Percentiles rank a stretch among this genome's conserved stretches.
phyloP scores from a whole-genome alignment of 2,888 invertebrate species.

The Trichacis sp. region DNA sequence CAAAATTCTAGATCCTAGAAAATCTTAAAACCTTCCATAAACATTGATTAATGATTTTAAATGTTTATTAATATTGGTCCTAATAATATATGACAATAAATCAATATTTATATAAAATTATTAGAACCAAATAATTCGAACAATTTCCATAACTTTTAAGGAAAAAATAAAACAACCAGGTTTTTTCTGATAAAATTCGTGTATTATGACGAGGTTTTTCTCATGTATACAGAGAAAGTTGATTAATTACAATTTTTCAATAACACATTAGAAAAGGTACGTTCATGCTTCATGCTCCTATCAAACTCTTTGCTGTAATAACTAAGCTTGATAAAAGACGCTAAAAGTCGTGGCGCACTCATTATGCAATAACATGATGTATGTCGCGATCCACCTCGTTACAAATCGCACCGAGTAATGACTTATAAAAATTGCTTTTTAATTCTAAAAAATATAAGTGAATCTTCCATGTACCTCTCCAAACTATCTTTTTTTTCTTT shows the following conservation, averaged over 20 bases:
- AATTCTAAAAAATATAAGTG: constrained; percentile 68
- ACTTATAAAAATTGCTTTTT: constrained; percentile 67
- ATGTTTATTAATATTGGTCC: too few species aligned
- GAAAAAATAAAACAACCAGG: background rate
- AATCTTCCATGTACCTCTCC: too few species aligned
- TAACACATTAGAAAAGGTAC: constrained; percentile 60
- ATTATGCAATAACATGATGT: constrained; percentile 47
- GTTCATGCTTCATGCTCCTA: constrained; percentile 58
- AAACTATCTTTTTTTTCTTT: constrained; percentile 46
- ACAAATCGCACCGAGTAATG: constrained; percentile 62
- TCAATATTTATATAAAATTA: too few species aligned
- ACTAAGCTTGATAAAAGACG: constrained; percentile 55
- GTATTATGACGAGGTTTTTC: constrained; percentile 56
- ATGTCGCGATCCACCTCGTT: constrained; percentile 53
- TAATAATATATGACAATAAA: too few species aligned
- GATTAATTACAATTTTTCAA: constrained; percentile 55
- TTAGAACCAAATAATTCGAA: too few species aligned
- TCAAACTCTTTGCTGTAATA: constrained; percentile 54
- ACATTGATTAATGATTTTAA: too few species aligned
- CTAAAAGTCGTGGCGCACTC: constrained; percentile 51
- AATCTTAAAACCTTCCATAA: too few species aligned
- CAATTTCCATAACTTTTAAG: too few species aligned
- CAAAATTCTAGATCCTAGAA: too few species aligned
- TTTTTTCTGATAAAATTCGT: constrained; percentile 50
- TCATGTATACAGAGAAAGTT: constrained; percentile 59